Evolutionary conservation across 2,113 vertebrate species (phyloP), one percentile per base, ranked within the genome.

Genomic region (Lethenteron camtschaticum): DNA sequence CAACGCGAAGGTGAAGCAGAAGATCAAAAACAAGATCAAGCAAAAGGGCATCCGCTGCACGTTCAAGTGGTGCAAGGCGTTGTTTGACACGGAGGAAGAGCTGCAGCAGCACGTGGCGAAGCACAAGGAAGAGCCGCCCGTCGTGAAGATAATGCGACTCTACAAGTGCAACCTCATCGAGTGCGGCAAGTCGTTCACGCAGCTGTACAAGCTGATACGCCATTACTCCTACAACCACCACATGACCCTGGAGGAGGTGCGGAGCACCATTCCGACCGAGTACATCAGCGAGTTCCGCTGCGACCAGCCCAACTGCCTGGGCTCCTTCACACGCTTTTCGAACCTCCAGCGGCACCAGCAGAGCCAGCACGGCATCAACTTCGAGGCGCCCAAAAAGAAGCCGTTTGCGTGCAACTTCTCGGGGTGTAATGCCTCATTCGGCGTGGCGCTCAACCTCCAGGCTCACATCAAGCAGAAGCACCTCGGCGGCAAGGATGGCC

Each of bases 201-300:
- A 66, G 8, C 24, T 66, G 9, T 9, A 9, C 63, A 66, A 66
- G 63, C 63, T 66, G n/a, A 66, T 66, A 8, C n/a, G 24, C 24
- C 63, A 66, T 66, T 66, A 66, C 63, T 24, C n/a, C 24, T n/a
- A 66, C 63, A 16, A 66, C 24, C 63, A 66, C 63, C n/a, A 66
- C 24, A 16, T 66, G 63, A 66, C n/a, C 24, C 24, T 24, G n/a
- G 63, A 66, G 9, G 63, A 66, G 24, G 63, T 66, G 9, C 63
- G 24, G 63, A n/a, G 24, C 24, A 16, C n/a, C 63, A 66, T 66
- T 16, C 9, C 63, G 9, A n/a, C 63, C 2, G 63, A 66, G 9
- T n/a, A 66, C 24, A 24, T 24, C 9, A 24, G 24, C 24, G 63
- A 66, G 24, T 66, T 66, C 10, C 63, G 8, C 6, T 41, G 41